These are phyloP conservation scores for Alces alces DNA, from an alignment of 2,113 vertebrate species.

Conservation along the genomic window DNA sequence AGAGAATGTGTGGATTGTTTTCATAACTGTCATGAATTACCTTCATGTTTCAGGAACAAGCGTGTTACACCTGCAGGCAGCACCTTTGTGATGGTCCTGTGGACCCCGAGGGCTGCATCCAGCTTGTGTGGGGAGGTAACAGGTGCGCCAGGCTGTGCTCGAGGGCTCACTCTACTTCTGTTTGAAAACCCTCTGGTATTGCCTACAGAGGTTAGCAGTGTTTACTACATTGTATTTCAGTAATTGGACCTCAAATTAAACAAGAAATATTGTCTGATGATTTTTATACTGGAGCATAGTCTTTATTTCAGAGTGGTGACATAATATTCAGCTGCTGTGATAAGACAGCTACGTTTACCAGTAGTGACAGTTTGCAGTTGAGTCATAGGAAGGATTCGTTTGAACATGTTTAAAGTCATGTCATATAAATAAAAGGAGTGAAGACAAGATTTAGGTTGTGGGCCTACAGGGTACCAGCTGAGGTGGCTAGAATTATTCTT, in stretches of 20 bases:
- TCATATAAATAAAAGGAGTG: neutral
- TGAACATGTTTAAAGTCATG: neutral
- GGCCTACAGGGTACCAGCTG: neutral
- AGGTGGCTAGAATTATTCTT: neutral
- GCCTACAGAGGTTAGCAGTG: neutral
- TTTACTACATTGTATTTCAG: neutral
- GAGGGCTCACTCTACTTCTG: neutral
- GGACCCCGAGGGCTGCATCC: neutral
- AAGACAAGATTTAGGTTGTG: neutral
- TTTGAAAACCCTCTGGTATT: neutral
- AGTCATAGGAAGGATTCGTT: neutral
- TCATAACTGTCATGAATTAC: neutral
- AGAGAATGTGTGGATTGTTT: neutral
- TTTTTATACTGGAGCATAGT: neutral
- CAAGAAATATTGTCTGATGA: neutral
- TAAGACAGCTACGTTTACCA: neutral
- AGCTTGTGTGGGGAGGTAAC: neutral
- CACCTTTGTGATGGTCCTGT: neutral
- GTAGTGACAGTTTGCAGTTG: neutral
- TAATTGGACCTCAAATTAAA: neutral
- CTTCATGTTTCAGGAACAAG: neutral
- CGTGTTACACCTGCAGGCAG: neutral
- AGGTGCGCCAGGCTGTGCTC: neutral
- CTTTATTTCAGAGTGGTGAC: slow-evolving; percentile 2
- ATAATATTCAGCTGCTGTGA: neutral